Evolutionary conservation across 2,113 vertebrate species (phyloP), one percentile per base, ranked within the genome.

Genomic region (Poeciliopsis prolifica): DNA sequence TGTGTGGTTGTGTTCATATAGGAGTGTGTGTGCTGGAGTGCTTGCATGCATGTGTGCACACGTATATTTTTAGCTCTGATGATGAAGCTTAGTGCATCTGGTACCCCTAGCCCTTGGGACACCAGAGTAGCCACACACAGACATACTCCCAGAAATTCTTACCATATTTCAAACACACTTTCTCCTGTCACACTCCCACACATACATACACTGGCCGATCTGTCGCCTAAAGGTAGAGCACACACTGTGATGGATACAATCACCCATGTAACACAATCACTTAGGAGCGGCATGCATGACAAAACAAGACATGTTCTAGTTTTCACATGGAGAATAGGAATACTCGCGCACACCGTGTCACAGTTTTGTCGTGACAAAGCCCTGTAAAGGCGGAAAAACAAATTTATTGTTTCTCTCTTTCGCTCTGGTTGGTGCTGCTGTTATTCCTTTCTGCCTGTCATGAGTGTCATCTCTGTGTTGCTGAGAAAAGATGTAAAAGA

Each of bases 31-130:
- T 83, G 54, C 68, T 28, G 61, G 51, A 64, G 61, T 72, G 63
- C 65, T 69, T 74, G n/a, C 11, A 28, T 83, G 74, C 42, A 40
- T 73, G 65, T 84, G 68, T 85, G 63, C 14, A 8, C 35, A 63
- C 82, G 84, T 83, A 87, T 94, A 93, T 95, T 95, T 95, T 95
- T 93, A 92, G 94, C 91, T 37, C 65, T 83, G 90, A 90, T 90
- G 90, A 85, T 94, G 92, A 80, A 92, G 92, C 85, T 84, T 0
- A 75, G 14, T 90, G 87, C 87, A 93, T 95, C 92, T 89, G 87
- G 91, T 94, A 91, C 88, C 89, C 82, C 72, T 79, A 78, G 94
- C 95, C 94, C 90, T 35, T 87, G 94, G 94, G 93, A 93, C 72
- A 76, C 84, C 81, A 85, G 88, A 92, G 87, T 70, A 76, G 42